A percentile compares a stretch with the other conserved stretches of the same genome.
Evolutionary conservation across 2,113 vertebrate species (phyloP).

Genomic region (Arothron firmamentum): DNA sequence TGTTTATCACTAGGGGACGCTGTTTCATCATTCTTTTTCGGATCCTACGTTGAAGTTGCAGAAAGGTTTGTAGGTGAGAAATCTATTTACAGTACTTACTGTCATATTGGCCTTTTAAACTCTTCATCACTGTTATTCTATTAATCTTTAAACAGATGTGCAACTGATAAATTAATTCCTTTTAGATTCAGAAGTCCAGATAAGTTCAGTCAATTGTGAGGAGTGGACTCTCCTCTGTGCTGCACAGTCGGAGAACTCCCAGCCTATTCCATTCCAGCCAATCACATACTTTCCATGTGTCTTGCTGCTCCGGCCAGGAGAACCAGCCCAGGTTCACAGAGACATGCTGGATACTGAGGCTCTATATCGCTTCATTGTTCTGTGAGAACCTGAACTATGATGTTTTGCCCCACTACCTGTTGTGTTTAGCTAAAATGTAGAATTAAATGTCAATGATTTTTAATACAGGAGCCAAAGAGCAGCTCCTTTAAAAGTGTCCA

Average conservation of each 20-base stretch:
- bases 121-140: not conserved
- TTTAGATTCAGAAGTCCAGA: conserved; percentile 67
- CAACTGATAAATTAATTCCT: not conserved
- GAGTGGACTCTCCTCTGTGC: conserved; percentile 85
- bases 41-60: conserved; percentile 79
- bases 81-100: not conserved
- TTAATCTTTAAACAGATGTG: not conserved
- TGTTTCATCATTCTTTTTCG: conserved; percentile 82
- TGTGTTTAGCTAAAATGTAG: not conserved
- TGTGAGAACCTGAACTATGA: conserved; percentile 75
- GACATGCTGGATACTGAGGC: conserved; percentile 83
- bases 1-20: conserved; percentile 82
- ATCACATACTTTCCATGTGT: conserved; percentile 82
- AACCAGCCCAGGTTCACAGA: conserved; percentile 66
- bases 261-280: conserved; percentile 72
- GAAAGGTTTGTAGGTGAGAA: conserved; percentile 78
- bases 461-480: conserved; percentile 35
- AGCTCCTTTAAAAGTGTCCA: conserved; percentile 71
- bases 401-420: no score
- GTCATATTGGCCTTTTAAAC: not conserved
- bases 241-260: conserved; percentile 69
- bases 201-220: conserved; percentile 82
- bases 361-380: conserved; percentile 81
- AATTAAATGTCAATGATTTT: not conserved
- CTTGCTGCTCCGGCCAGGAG: conserved; percentile 71